Evolutionary conservation across 2,113 vertebrate genomes (phyloP).

Genomic region (Pipa parva): DNA sequence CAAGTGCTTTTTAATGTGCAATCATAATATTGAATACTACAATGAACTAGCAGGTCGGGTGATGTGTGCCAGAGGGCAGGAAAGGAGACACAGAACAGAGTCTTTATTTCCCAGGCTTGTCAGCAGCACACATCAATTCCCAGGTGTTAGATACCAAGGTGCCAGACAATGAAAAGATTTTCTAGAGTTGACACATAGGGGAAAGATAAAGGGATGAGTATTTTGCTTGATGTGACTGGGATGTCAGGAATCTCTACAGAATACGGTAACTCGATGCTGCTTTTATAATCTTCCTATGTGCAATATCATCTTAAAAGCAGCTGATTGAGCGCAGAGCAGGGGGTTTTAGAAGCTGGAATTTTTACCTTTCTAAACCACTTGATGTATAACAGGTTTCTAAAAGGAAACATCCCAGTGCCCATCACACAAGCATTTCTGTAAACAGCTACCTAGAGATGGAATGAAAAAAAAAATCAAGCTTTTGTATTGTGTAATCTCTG

Average conservation of each 20-base stretch:
- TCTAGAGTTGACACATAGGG: conserved; percentile 25
- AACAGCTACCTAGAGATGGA: not conserved
- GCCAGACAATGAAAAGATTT: conserved; percentile 7
- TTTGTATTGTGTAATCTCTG: no score
- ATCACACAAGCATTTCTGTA: not conserved
- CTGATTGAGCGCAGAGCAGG: conserved; percentile 16
- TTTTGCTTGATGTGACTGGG: conserved; percentile 25
- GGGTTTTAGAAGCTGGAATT: conserved; percentile 1
- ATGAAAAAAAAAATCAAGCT: no score
- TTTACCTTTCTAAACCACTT: not conserved
- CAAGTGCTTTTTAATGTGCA: no score
- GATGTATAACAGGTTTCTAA: not conserved
- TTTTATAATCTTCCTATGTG: conserved; percentile 18
- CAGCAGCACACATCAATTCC: conserved; percentile 6
- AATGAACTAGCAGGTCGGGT: not conserved
- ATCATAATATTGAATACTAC: no score
- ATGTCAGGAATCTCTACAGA: conserved; percentile 12
- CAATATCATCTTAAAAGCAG: conserved; percentile 29
- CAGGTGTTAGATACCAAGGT: conserved; percentile 20
- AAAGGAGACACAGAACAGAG: conserved; percentile 3
- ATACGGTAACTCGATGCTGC: conserved; percentile 12
- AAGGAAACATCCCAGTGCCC: not conserved
- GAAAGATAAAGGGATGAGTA: conserved; percentile 27
- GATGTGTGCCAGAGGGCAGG: conserved; percentile 10
- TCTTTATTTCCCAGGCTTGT: conserved; percentile 21